Evolutionary conservation across 1,140 invertebrate genomes (phyloP).

Genomic region (Drosophila jambulina): DNA sequence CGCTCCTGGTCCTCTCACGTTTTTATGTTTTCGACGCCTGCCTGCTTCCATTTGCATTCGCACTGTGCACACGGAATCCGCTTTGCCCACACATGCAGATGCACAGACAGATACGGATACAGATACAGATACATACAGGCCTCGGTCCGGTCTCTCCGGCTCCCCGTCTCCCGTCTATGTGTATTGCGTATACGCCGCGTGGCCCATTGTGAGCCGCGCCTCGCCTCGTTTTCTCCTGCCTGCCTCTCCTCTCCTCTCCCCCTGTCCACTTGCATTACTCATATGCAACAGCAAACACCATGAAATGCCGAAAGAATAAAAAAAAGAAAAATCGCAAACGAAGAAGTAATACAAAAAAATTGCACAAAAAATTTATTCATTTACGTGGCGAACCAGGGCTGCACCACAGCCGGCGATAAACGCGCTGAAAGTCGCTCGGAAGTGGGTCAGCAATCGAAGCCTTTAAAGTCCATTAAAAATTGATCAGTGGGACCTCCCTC

Average conservation of each 20-base stretch:
- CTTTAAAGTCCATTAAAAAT: constrained; percentile 52
- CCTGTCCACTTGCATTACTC: constrained; percentile 73
- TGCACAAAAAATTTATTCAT: constrained; percentile 75
- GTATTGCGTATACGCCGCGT: constrained; percentile 76
- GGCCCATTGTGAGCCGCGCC: constrained; percentile 75
- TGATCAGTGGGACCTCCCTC: constrained; percentile 15
- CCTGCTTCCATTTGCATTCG: constrained; percentile 63
- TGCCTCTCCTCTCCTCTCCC: constrained; percentile 8
- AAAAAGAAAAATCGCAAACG: constrained; percentile 22
- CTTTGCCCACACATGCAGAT: constrained; percentile 57
- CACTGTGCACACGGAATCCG: constrained; percentile 67
- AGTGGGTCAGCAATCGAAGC: constrained; percentile 53
- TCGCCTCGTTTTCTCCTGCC: constrained; percentile 29
- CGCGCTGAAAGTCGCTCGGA: constrained; percentile 34
- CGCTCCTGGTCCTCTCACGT: constrained; percentile 34
- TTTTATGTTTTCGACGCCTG: constrained; percentile 72
- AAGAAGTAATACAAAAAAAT: constrained; percentile 73
- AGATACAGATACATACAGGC: constrained; percentile 47
- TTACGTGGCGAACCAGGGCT: constrained; percentile 69
- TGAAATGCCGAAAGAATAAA: constrained; percentile 10
- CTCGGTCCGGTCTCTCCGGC: constrained; percentile 45
- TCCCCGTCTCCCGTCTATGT: neutral
- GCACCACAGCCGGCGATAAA: constrained; percentile 26
- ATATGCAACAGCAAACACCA: constrained; percentile 54
- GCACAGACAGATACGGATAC: constrained; percentile 11